These are phyloP conservation scores for Plagodis pulveraria DNA, from an alignment of 2,888 invertebrate species.

Conservation along the genomic window DNA sequence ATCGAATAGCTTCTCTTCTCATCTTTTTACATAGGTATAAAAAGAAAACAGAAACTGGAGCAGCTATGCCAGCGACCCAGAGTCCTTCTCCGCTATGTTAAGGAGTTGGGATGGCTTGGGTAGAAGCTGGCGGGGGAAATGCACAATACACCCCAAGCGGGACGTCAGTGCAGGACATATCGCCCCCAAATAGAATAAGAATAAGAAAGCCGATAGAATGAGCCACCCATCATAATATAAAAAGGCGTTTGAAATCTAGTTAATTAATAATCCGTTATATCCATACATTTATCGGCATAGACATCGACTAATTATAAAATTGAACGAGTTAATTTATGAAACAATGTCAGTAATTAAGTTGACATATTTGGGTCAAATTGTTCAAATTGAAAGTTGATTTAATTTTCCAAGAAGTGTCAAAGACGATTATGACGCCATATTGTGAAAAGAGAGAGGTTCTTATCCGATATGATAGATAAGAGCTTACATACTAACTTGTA, in stretches of 20 bases:
- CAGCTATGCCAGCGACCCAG: too few species aligned
- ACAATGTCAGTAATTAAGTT: conserved; percentile 4
- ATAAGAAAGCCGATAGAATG: not conserved
- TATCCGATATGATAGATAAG: too few species aligned
- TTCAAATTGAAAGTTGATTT: conserved; percentile 5
- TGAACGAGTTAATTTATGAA: not conserved
- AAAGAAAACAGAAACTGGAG: conserved; percentile 1
- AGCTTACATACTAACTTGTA: too few species aligned
- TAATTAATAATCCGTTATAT: not conserved
- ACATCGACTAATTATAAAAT: conserved; percentile 1
- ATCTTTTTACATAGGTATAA: too few species aligned
- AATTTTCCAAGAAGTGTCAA: conserved; percentile 9
- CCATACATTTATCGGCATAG: conserved; percentile 1
- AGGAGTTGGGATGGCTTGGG: too few species aligned
- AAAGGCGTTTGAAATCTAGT: not conserved
- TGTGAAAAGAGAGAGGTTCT: not conserved
- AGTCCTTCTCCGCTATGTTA: too few species aligned
- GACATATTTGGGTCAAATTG: conserved; percentile 9
- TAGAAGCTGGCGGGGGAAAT: too few species aligned
- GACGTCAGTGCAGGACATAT: too few species aligned
- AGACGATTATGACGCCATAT: not conserved
- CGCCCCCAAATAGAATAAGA: too few species aligned
- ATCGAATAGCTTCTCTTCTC: not conserved
- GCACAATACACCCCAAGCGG: too few species aligned
- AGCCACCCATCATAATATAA: not conserved